Base-by-base conservation (phyloP, 2,797 vertebrate genomes). In the Steatocranus sp. region DNA sequence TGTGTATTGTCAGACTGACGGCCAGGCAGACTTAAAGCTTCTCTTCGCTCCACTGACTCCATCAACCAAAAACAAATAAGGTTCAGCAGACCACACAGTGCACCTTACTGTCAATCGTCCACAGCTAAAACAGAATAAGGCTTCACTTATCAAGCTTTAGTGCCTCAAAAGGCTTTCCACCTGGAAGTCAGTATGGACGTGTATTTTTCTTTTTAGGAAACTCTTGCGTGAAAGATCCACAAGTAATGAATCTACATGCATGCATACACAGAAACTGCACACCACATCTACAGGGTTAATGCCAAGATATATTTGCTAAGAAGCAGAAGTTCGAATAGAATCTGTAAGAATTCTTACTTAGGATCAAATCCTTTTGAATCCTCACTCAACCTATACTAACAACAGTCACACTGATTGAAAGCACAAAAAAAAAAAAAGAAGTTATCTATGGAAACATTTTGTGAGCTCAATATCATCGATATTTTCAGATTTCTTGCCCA, bases 31-130 rank as follows among this genome's bases (percentile, higher is more conserved):
- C 85, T 85, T 76, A 76, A 79, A 84, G 61, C 85, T 83, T 46
- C 84, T 87, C 83, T 93, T 80, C 83, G 86, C 89, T 85, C 86
- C 81, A 78, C 84, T 89, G 89, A 83, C 83, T 92, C 89, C 88
- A 86, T 90, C 92, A 90, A 86, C 80, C 89, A 80, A 63, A 87
- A 92, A 77, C 56, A 78, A 54, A 61, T 25, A 49, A 75, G 82
- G 76, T 51, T 86, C 88, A 88, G 48, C 77, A 76, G 84, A 87
- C 90, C 88, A 76, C 75, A 56, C 81, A 83, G 53, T 38, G 79
- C 80, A 83, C 80, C 83, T 79, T 50, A 23, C 78, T 88, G 88
- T 88, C 82, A 84, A 54, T 83, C 86, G n/a, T 23, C 81, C 23
- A 56, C 80, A 83, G 81, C 88, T 76, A 82, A 88, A 83, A 88